phyloP scores from a whole-genome alignment of 2,888 invertebrate species.

The Ectropis crepuscularia region DNA sequence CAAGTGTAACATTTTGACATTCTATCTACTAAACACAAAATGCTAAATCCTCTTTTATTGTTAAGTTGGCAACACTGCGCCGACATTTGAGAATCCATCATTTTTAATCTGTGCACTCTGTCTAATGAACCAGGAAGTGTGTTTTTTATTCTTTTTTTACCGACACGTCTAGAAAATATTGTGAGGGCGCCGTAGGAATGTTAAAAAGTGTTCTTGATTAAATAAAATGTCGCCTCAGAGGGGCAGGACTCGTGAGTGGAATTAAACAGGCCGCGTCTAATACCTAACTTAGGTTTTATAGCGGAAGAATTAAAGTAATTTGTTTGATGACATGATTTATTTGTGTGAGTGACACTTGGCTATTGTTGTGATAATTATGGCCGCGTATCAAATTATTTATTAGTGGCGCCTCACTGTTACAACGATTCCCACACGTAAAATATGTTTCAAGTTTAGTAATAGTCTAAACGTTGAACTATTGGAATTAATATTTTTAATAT shows the following conservation, averaged over 20 bases:
- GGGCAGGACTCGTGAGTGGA: conserved; percentile 69
- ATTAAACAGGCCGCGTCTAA: conserved; percentile 49
- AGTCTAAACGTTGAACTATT: no score
- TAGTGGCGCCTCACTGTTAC: not conserved
- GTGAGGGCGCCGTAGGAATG: conserved; percentile 68
- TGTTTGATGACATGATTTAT: conserved; percentile 40
- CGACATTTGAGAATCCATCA: not conserved
- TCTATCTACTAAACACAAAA: no score
- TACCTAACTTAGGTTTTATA: conserved; percentile 40
- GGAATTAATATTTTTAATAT: no score
- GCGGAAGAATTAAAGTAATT: conserved; percentile 46
- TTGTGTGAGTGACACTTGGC: conserved; percentile 34
- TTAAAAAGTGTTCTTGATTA: conserved; percentile 82
- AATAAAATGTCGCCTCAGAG: conserved; percentile 75
- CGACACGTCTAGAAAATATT: conserved; percentile 61
- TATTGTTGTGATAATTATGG: conserved; percentile 7
- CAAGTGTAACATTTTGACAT: no score
- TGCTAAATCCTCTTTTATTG: no score
- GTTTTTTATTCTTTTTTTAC: conserved; percentile 53
- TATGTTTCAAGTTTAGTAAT: no score
- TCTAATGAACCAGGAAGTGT: conserved; percentile 53
- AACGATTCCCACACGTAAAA: no score
- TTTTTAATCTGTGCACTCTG: conserved; percentile 23
- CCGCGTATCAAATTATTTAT: not conserved
- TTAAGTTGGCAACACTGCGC: no score